These are phyloP conservation scores for Tigriopus japonicus DNA, from an alignment of 1,140 invertebrate species.

Conservation along the genomic window DNA sequence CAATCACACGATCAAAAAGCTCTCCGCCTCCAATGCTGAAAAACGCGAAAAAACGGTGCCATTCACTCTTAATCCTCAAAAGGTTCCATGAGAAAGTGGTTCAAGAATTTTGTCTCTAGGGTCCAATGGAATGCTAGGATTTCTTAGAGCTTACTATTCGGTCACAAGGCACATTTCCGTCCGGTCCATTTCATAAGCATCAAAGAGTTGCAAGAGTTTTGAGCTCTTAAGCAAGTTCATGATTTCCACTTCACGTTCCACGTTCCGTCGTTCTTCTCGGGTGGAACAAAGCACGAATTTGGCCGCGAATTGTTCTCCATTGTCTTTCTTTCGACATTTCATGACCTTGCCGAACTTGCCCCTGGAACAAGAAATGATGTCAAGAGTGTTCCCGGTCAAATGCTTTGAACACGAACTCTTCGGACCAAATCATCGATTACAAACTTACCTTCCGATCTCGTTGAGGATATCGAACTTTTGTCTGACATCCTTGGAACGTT, in stretches of 20 bases:
- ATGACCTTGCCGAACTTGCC: constrained; percentile 97
- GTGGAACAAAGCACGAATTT: constrained; percentile 73
- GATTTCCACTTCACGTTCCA: constrained; percentile 86
- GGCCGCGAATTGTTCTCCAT: constrained; percentile 60
- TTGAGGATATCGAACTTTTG: constrained; percentile 55
- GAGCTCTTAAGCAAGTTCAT: constrained; percentile 86
- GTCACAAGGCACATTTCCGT: constrained; percentile 84
- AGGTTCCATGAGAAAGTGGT: too few relatives aligned
- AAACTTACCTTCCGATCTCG: constrained; percentile 36
- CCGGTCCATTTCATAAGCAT: constrained; percentile 68
- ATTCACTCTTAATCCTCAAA: background rate
- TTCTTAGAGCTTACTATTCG: constrained; percentile 62
- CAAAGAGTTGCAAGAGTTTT: constrained; percentile 81
- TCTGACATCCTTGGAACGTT: constrained; percentile 52
- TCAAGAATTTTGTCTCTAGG: too few relatives aligned
- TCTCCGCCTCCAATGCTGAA: constrained; percentile 85
- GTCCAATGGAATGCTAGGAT: too few relatives aligned
- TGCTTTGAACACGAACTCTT: constrained; percentile 2
- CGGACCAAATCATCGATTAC: background rate
- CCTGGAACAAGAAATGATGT: constrained; percentile 34
- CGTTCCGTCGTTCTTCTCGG: constrained; percentile 68
- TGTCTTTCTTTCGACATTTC: constrained; percentile 62
- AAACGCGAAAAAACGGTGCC: constrained; percentile 10
- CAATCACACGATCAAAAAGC: constrained; percentile 91
- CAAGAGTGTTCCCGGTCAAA: background rate